Evolutionary conservation across 2,888 invertebrate genomes (phyloP), one percentile per base, ranked within the genome.

Genomic region (Alsophila aescularia): DNA sequence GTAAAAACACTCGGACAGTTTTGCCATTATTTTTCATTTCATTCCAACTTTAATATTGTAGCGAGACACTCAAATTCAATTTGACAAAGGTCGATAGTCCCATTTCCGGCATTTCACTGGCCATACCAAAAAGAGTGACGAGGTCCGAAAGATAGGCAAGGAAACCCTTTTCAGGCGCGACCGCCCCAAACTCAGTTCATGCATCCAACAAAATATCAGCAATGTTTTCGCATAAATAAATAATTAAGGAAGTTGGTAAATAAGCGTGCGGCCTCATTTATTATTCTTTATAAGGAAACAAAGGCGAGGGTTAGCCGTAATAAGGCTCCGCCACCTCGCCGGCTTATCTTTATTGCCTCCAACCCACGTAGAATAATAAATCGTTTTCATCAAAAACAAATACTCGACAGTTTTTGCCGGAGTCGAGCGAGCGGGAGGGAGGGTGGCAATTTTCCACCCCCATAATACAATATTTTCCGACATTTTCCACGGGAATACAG

Each of bases 361-460:
- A 91, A 90, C 91, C 91, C 91, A 91, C 91, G 91, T 91, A 91
- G 91, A 91, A 91, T 91, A 91, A 91, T 91, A 91, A 91, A 91
- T 91, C 91, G 91, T 91, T 91, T 91, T 91, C 91, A 91, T 91
- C 91, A 91, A 92, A 91, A 92, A 92, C 91, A 91, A 92, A 92
- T 91, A 91, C 91, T 92, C 92, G 90, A 92, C 92, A 92, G 91
- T 92, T 92, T 91, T 91, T 91, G 90, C 85, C 85, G 87, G 85
- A 90, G 89, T 87, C 87, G 90, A 89, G 89, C 89, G 87, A 87
- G 75, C 86, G 86, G 90, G 90, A 74, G 87, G 83, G 69, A 78
- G 90, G 90, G 90, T 90, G 91, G 90, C 91, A 91, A 90, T 90
- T 90, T 90, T 89, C 90, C 88, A 88, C 90, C 90, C 90, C 89